Percentiles rank a stretch among this genome's conserved stretches.
Conservation (phyloP, 2,797 vertebrate species). For the Heteromormyrus szaboi region DNA sequence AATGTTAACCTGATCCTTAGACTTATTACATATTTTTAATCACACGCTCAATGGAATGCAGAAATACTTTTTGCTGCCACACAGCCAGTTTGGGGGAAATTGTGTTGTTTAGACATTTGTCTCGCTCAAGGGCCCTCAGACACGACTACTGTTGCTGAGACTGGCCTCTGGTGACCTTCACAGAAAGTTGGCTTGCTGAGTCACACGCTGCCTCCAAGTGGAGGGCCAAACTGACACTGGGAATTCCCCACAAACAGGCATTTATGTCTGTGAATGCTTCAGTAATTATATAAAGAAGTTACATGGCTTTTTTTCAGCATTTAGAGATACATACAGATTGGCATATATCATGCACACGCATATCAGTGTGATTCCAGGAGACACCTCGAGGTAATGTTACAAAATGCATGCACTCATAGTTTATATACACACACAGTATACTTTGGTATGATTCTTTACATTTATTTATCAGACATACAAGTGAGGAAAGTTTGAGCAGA, state of each 20-base stretch:
- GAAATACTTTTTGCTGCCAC: background rate
- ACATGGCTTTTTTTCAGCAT: background rate
- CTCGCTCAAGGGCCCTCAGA: background rate
- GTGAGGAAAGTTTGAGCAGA: background rate
- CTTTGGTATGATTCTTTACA: background rate
- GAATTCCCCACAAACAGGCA: background rate
- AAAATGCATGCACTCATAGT: background rate
- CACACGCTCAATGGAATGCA: background rate
- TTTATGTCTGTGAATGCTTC: background rate
- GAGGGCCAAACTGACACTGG: background rate
- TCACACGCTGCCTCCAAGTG: background rate
- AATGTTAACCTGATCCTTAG: background rate
- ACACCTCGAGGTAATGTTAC: background rate
- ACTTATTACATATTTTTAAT: background rate
- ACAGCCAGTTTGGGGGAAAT: background rate
- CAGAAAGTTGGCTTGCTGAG: background rate
- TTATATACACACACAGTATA: background rate
- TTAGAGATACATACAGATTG: background rate
- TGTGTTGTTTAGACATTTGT: background rate
- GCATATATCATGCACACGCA: background rate
- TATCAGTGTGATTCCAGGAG: background rate
- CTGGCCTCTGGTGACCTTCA: background rate
- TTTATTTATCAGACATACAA: background rate
- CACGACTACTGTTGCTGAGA: background rate
- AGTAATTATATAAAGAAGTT: background rate